Evolutionary conservation across 2,797 vertebrate genomes (phyloP).

Genomic region (Myoxocephalus aenaeus): DNA sequence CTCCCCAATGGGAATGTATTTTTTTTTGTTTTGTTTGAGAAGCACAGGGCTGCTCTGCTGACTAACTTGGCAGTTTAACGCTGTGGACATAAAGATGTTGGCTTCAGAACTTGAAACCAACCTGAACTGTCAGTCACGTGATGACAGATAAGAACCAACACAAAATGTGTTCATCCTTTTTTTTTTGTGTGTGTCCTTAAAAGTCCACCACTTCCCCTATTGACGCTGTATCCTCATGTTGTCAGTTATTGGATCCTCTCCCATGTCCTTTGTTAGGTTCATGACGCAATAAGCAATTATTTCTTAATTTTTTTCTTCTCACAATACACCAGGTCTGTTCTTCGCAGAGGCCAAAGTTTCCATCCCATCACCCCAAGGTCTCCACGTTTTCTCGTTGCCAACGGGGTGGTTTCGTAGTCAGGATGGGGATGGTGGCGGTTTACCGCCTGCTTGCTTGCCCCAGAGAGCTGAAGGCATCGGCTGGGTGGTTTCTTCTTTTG

Average conservation of each 20-base stretch:
- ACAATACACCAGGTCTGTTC: background rate
- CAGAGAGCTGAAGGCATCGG: conserved; percentile 34
- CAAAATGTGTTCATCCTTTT: background rate
- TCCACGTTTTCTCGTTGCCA: conserved; percentile 46
- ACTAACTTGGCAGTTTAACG: background rate
- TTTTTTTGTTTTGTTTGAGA: no score
- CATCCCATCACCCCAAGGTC: conserved; percentile 33
- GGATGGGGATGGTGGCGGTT: conserved; percentile 68
- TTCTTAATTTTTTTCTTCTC: no score
- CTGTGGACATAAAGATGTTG: background rate
- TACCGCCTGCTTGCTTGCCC: conserved; percentile 40
- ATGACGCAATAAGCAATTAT: background rate
- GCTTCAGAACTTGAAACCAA: background rate
- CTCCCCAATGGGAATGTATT: background rate
- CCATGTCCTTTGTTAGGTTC: no score
- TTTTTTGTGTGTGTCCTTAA: background rate
- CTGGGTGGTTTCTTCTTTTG: conserved; percentile 58
- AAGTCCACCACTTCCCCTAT: background rate
- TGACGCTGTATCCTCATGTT: background rate
- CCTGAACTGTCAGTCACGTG: background rate
- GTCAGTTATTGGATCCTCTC: background rate
- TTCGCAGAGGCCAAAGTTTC: conserved; percentile 25
- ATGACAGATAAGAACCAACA: background rate
- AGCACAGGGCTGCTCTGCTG: background rate
- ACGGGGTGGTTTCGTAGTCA: conserved; percentile 53